Base-by-base conservation (phyloP, 2,888 invertebrate genomes). In the Phrixothrix hirtus region DNA sequence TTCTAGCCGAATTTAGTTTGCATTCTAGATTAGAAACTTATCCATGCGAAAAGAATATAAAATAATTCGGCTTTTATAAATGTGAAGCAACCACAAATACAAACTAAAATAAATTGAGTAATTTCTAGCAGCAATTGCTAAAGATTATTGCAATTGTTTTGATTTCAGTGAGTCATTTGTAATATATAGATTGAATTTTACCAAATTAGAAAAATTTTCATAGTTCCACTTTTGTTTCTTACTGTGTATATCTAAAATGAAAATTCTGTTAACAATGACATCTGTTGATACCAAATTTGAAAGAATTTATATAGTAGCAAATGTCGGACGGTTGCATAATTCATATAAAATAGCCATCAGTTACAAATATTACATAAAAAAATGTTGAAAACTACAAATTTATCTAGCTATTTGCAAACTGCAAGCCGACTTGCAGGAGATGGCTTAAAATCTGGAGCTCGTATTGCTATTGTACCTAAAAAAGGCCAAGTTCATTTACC, bases 351-450 rank as follows among this genome's bases (percentile, higher is more conserved):
- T 11, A 32, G 11, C 1, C 12, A 9, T 17, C 15, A n/a, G 12
- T 14, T 34, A 34, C 1, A 7, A 29, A 38, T 6, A 48, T 14
- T 2, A 2, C 13, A n/a, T 10, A n/a, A 30, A n/a, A 70, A 65
- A 63, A 75, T 74, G 73, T 57, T 73, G 65, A 84, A 85, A 71
- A 83, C 87, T 63, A 80, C 83, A 57, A 83, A 80, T 65, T 77
- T 88, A 61, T 79, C 83, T 58, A 82, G 84, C 47, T 87, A 84
- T 69, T 78, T 89, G 63, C 85, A 86, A 68, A 83, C 85, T 35
- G 79, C 84, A 25, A 81, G 83, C 52, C 84, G 83, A 67, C 85
- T 83, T 42, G 84, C 91, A 17, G 81, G 87, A 54, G 84, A 83
- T 66, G 84, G 85, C 49, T 66, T 85, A 12, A 84, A 84, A 67